Base-by-base conservation (phyloP, 2,113 vertebrate genomes). In the Corythoichthys haematopterus region DNA sequence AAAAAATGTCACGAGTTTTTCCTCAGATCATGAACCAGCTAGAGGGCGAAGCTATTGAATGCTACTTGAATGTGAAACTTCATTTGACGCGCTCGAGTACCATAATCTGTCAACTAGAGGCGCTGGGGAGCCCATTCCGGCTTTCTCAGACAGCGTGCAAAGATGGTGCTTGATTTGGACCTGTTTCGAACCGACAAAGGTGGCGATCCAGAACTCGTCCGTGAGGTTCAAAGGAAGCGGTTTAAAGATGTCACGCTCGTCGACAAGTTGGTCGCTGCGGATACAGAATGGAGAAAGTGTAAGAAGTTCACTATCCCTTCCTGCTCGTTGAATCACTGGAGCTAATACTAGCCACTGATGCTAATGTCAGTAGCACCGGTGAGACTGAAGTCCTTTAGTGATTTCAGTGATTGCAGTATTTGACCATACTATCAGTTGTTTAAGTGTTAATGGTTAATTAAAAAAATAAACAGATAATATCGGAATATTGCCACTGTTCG, bases 231-330 rank as follows among this genome's bases (percentile, higher is more conserved):
- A 50, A 88, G 87, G 69, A 96, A 96, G 76, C 86, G 96, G 52
- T 98, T 97, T 75, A 98, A 98, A 85, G 96, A 98, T 78, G 95
- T 94, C 1, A 87, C 88, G 1, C 90, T 98, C 35, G 96, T 98
- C 72, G 96, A 98, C 69, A 93, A 94, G 71, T 85, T 98, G 68
- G 90, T 98, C 52, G 84, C 87, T 16, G 92, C 93, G 6, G 96
- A 98, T 78, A 88, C 90, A 20, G 94, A 94, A 79, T 98, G 96
- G 96, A 91, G 96, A 68, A 94, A 95, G 92, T 95, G 96, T 98
- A 85, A 91, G 96, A 64, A 7, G 7, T 55, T 20, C 9, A 6
- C 9, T 36, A 14, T 59, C 5, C 40, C 40, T 13, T 11, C 10
- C 7, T 8, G 5, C 28, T 14, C 15, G 36, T 67, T 66, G 4